Evolutionary conservation across 2,797 vertebrate genomes (phyloP), one percentile per base, ranked within the genome.

Genomic region (Bryconaethiops microstoma): DNA sequence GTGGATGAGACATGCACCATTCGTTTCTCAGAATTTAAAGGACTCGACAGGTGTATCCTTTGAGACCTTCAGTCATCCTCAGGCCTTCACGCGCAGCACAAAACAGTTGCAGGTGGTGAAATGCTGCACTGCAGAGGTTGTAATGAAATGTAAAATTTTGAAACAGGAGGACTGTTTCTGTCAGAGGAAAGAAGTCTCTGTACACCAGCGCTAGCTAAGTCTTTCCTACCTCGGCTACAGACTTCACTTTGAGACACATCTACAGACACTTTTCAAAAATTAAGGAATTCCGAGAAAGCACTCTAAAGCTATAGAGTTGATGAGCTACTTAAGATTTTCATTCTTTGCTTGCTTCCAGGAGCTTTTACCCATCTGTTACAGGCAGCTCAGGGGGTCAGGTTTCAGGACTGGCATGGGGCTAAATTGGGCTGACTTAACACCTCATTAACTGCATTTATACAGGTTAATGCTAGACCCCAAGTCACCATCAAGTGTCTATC

Each of bases 361-460:
- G 7, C 25, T 54, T 35, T 35, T n/a, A 78, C 71, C 59, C 76
- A 78, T 86, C 77, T 86, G 81, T 82, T 77, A 82, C 83, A 83
- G 80, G 85, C 81, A 76, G 84, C 86, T 85, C 86, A 81, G 80
- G 83, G 88, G 90, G 91, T 73, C n/a, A 14, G 65, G 45, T 39
- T 59, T 91, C 89, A 91, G 85, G 80, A 88, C 91, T 91, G 86
- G 73, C 74, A 89, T 76, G 21, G 86, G 60, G 85, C 88, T 93
- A 92, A 92, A 92, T 91, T 90, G 88, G 91, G 89, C 86, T 89
- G 91, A 91, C 91, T 92, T 92, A 90, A 91, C 90, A 92, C 90
- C 89, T 92, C 91, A 92, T 91, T 90, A 92, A 89, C 89, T 57
- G 86, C 84, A 87, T 91, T 91, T 89, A 93, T 92, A 92, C 88